Conservation (phyloP, 1,140 invertebrate species). For the Papilio dardanus region DNA sequence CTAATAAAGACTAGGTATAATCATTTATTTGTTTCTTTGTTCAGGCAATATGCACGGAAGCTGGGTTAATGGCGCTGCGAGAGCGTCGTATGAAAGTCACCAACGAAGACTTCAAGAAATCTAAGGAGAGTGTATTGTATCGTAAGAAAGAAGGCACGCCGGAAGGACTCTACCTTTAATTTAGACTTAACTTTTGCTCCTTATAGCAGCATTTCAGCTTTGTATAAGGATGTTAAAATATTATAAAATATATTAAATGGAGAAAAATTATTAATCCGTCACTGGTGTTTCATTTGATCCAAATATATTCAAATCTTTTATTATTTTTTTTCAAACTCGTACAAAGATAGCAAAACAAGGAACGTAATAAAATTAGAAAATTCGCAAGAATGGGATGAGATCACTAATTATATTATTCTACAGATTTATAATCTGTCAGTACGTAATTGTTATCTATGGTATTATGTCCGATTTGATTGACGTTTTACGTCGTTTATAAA, state of each 20-base stretch:
- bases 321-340: neutral
- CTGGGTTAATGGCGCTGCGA: constrained; percentile 97
- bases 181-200: constrained; percentile 29
- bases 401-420: no score
- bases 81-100: constrained; percentile 99
- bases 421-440: neutral
- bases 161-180: constrained; percentile 98
- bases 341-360: neutral
- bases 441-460: neutral
- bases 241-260: constrained; percentile 13
- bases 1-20: neutral
- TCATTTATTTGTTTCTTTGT: constrained; percentile 46
- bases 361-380: neutral
- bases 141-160: constrained; percentile 99
- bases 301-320: neutral
- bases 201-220: neutral
- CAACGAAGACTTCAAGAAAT: constrained; percentile 99
- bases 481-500: neutral
- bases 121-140: constrained; percentile 99
- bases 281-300: neutral
- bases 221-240: constrained; percentile 21
- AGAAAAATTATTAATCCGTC: neutral
- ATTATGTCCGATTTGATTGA: neutral
- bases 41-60: constrained; percentile 99
- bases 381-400: no score